phyloP scores from a whole-genome alignment of 1,140 invertebrate species.

The Pseudomyrmex flavicornis region DNA sequence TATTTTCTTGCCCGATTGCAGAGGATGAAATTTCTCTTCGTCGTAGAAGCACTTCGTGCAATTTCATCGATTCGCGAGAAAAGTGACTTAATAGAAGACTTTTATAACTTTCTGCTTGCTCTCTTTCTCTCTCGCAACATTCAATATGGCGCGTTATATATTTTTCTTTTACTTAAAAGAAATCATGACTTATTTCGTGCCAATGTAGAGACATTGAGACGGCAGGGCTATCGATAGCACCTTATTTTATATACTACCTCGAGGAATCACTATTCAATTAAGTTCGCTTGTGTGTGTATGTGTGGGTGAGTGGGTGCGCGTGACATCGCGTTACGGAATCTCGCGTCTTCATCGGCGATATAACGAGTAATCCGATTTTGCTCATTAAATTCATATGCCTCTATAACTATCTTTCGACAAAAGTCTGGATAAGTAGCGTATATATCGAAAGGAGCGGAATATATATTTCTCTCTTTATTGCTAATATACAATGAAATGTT shows the following conservation, averaged over 20 bases:
- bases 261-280: conserved; percentile 27
- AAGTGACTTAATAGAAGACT: background rate
- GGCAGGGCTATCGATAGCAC: conserved; percentile 6
- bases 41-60: background rate
- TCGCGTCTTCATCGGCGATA: conserved; percentile 24
- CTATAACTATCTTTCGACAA: conserved; percentile 27
- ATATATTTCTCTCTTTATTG: background rate
- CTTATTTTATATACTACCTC: background rate
- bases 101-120: background rate
- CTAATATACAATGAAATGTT: background rate
- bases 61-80: background rate
- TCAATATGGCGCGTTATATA: background rate
- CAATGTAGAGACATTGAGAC: background rate
- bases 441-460: background rate
- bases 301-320: background rate
- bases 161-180: background rate
- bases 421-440: conserved; percentile 20
- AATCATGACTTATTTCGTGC: conserved; percentile 11
- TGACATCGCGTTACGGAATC: conserved; percentile 33
- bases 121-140: background rate
- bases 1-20: background rate
- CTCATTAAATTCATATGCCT: conserved; percentile 54
- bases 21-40: background rate
- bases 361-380: conserved; percentile 42
- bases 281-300: background rate